Conservation (phyloP, 1,140 invertebrate genomes). For the Papilio helenus region DNA sequence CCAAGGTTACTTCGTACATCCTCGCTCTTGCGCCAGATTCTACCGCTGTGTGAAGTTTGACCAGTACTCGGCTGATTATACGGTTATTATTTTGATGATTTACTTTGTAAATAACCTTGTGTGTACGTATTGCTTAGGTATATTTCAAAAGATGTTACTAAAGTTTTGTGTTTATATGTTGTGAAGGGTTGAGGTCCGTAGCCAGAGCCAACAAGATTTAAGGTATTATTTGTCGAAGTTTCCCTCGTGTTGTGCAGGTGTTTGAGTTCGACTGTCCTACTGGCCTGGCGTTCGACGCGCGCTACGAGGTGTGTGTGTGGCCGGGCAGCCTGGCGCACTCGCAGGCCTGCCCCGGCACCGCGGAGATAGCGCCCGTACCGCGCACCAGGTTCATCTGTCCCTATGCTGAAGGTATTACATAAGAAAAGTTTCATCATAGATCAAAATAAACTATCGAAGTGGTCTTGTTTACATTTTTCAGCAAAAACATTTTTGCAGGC, state of each 20-base stretch:
- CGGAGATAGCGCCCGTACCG: slow-evolving; percentile 89
- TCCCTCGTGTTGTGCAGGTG: slow-evolving; percentile 72
- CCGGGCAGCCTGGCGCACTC: slow-evolving; percentile 88
- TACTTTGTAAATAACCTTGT: neutral
- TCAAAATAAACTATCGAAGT: no score
- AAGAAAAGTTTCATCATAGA: slow-evolving; percentile 44
- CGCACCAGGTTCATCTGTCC: slow-evolving; percentile 86
- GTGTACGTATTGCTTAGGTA: no score
- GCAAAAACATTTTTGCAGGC: no score
- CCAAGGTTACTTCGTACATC: slow-evolving; percentile 92
- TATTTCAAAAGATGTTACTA: no score
- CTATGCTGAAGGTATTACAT: slow-evolving; percentile 80
- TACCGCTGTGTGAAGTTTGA: slow-evolving; percentile 93
- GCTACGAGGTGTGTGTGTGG: slow-evolving; percentile 92
- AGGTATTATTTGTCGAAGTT: neutral
- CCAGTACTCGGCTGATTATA: slow-evolving; percentile 88
- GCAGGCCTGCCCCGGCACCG: slow-evolving; percentile 88
- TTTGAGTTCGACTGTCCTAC: slow-evolving; percentile 93
- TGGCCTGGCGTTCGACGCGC: slow-evolving; percentile 91
- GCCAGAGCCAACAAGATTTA: neutral
- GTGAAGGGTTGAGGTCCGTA: no score
- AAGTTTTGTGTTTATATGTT: no score
- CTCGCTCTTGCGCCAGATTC: slow-evolving; percentile 90
- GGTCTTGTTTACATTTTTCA: no score
- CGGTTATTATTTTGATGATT: slow-evolving; percentile 63